Evolutionary conservation across 2,888 invertebrate genomes (phyloP).

Genomic region (Serrognathus titanus): DNA sequence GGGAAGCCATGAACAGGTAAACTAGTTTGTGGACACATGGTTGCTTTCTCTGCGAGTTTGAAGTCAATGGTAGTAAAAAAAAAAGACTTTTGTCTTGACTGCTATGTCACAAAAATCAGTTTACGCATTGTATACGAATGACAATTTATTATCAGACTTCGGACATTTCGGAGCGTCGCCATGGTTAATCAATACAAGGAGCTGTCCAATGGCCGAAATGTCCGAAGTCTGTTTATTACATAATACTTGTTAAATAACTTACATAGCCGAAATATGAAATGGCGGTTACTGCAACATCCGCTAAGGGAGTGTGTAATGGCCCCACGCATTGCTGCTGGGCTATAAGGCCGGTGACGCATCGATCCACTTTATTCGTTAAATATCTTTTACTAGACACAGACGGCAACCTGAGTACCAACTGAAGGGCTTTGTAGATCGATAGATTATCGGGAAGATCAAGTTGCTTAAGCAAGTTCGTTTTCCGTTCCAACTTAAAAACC

Average conservation of each 20-base stretch:
- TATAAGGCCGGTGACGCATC: slow-evolving; percentile 91
- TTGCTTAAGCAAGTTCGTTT: slow-evolving; percentile 32
- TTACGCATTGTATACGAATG: too few species aligned
- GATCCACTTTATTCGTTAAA: slow-evolving; percentile 91
- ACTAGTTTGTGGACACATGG: too few species aligned
- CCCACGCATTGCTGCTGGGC: slow-evolving; percentile 99
- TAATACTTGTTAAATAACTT: slow-evolving; percentile 28
- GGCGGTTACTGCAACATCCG: slow-evolving; percentile 89
- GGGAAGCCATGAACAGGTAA: too few species aligned
- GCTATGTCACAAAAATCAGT: too few species aligned
- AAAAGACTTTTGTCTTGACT: too few species aligned
- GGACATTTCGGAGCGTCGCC: too few species aligned
- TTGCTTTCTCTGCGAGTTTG: too few species aligned
- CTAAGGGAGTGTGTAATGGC: slow-evolving; percentile 91
- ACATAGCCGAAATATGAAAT: slow-evolving; percentile 77
- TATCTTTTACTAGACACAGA: slow-evolving; percentile 94
- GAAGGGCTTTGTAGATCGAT: slow-evolving; percentile 65
- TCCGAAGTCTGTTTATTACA: too few species aligned
- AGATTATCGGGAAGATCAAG: slow-evolving; percentile 52
- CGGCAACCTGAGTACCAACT: slow-evolving; percentile 80
- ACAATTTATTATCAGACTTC: too few species aligned
- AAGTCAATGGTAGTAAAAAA: too few species aligned
- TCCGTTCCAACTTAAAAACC: slow-evolving; percentile 53
- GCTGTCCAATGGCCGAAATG: too few species aligned
- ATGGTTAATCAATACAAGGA: too few species aligned